phyloP scores from a whole-genome alignment of 2,797 vertebrate species.

The Anabacerthia variegaticeps region DNA sequence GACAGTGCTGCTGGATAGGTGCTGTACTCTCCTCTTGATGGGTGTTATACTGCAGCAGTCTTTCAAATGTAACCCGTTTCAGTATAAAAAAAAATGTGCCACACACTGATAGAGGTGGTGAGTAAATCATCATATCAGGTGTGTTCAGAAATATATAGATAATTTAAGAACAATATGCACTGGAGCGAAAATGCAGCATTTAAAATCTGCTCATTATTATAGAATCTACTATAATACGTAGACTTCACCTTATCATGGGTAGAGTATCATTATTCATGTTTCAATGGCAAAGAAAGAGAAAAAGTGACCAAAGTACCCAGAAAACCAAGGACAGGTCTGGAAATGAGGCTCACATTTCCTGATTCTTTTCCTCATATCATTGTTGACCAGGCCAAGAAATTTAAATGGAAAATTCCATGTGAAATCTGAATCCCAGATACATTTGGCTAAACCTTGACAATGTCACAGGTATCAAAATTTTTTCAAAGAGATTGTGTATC shows the following conservation, averaged over 20 bases:
- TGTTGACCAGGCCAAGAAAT: neutral
- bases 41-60: neutral
- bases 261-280: neutral
- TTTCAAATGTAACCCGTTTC: neutral
- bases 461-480: neutral
- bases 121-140: neutral
- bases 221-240: neutral
- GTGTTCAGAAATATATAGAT: neutral
- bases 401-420: neutral
- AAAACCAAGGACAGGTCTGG: neutral
- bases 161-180: neutral
- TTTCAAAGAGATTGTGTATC: accelerated
- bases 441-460: neutral
- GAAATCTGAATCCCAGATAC: neutral
- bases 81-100: neutral
- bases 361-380: neutral
- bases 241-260: neutral
- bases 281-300: neutral
- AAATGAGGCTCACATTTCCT: neutral
- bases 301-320: neutral
- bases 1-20: neutral
- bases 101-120: neutral
- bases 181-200: neutral
- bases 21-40: neutral
- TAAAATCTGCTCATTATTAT: neutral